phyloP scores from a whole-genome alignment of 2,888 invertebrate genomes.

The Drosophila paramelanica region DNA sequence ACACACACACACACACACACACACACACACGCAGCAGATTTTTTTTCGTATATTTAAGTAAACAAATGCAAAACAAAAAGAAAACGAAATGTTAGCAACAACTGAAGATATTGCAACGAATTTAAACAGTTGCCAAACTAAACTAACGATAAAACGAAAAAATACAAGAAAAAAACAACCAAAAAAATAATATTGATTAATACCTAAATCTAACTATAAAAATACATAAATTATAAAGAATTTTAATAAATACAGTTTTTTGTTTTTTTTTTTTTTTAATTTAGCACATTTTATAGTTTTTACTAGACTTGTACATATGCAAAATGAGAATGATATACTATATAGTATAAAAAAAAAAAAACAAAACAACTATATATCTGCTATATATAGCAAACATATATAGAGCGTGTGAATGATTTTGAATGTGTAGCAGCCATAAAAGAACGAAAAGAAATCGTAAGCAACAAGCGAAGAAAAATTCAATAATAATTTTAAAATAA shows the following conservation, averaged over 20 bases:
- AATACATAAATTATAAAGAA: slow-evolving; percentile 50
- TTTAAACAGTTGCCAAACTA: slow-evolving; percentile 80
- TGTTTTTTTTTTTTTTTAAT: slow-evolving; percentile 55
- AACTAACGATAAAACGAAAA: slow-evolving; percentile 57
- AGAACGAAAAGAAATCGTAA: slow-evolving; percentile 31
- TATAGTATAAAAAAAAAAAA: slow-evolving; percentile 32
- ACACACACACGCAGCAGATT: slow-evolving; percentile 30
- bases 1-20: slow-evolving; percentile 21
- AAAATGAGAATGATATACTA: slow-evolving; percentile 49
- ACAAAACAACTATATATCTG: slow-evolving; percentile 21
- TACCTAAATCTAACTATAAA: slow-evolving; percentile 46
- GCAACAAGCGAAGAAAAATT: slow-evolving; percentile 57
- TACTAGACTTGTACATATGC: slow-evolving; percentile 75
- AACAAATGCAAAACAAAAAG: slow-evolving; percentile 58
- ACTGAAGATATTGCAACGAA: slow-evolving; percentile 79
- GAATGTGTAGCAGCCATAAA: slow-evolving; percentile 42
- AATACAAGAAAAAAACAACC: slow-evolving; percentile 14
- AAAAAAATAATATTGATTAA: slow-evolving; percentile 46
- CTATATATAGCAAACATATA: slow-evolving; percentile 20
- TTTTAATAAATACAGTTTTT: slow-evolving; percentile 59
- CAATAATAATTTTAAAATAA: slow-evolving; percentile 76
- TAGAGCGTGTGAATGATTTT: slow-evolving; percentile 58
- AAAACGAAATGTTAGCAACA: slow-evolving; percentile 67
- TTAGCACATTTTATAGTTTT: slow-evolving; percentile 77
- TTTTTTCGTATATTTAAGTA: slow-evolving; percentile 75